Percentiles rank a stretch among this genome's conserved stretches.
Evolutionary conservation across 2,888 invertebrate genomes (phyloP).

Genomic region (Drosophila ezoana): DNA sequence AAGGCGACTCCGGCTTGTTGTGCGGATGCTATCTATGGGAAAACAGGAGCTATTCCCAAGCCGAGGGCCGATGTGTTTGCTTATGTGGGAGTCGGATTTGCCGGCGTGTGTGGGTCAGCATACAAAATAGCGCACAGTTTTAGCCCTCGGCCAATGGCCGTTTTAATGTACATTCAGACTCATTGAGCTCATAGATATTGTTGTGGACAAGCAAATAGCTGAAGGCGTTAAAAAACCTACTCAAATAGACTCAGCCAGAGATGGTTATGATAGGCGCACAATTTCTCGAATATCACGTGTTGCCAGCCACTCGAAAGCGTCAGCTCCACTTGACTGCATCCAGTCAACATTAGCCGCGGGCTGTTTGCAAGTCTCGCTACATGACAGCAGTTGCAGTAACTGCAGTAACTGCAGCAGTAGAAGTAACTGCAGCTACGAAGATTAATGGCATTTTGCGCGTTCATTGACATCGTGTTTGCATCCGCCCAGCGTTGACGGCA

Average conservation of each 20-base stretch:
- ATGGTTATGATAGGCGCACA: conserved; percentile 54
- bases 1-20: conserved; percentile 61
- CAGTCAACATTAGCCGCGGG: conserved; percentile 49
- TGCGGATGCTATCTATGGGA: conserved; percentile 33
- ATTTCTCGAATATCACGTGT: conserved; percentile 37
- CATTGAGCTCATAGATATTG: conserved; percentile 49
- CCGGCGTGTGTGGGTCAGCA: conserved; percentile 11
- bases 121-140: conserved; percentile 31
- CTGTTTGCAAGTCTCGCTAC: conserved; percentile 66
- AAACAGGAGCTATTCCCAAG: conserved; percentile 15
- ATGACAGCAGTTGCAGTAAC: conserved; percentile 42
- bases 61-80: conserved; percentile 44
- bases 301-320: conserved; percentile 25
- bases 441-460: conserved; percentile 68
- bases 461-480: conserved; percentile 51
- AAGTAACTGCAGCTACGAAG: conserved; percentile 45
- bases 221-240: conserved; percentile 56
- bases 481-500: conserved; percentile 17
- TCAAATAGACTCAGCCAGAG: conserved; percentile 51
- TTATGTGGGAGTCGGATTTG: conserved; percentile 24
- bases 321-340: conserved; percentile 29
- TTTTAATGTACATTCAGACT: conserved; percentile 25
- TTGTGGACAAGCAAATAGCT: conserved; percentile 62
- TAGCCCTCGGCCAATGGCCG: conserved; percentile 27
- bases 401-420: conserved; percentile 5